These are phyloP conservation scores for Eutolmus rufibarbis DNA, from an alignment of 2,888 invertebrate genomes.

Conservation along the genomic window DNA sequence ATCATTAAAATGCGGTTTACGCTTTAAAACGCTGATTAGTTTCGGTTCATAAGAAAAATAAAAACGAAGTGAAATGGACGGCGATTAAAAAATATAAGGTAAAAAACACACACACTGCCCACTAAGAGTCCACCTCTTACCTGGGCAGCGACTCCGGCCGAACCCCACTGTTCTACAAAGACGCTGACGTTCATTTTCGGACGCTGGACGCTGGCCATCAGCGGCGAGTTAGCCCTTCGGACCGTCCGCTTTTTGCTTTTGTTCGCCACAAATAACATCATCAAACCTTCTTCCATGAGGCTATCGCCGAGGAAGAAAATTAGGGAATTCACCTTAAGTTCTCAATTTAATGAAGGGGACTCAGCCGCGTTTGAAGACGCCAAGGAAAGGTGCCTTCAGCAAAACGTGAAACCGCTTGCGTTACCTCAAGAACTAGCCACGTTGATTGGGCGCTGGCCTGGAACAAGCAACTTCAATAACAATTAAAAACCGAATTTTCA, in stretches of 20 bases:
- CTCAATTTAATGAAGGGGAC: conserved; percentile 1
- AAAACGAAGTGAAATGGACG: conserved; percentile 15
- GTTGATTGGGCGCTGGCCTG: background rate
- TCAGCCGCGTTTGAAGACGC: background rate
- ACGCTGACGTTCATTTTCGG: background rate
- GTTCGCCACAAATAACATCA: conserved; percentile 35
- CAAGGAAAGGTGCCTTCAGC: background rate
- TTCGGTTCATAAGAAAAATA: conserved; percentile 45
- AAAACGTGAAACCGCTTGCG: background rate
- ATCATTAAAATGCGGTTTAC: conserved; percentile 50
- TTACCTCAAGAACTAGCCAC: background rate
- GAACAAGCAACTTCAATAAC: background rate
- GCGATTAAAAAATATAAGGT: conserved; percentile 25
- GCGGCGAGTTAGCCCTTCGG: background rate
- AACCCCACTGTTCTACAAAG: background rate
- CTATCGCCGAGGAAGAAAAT: background rate
- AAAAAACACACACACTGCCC: conserved; percentile 3
- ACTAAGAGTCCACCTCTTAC: conserved; percentile 21
- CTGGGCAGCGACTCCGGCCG: background rate
- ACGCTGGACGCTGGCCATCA: conserved; percentile 1
- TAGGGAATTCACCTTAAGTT: conserved; percentile 5
- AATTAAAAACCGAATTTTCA: background rate
- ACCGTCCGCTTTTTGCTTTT: background rate
- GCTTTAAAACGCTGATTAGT: conserved; percentile 50
- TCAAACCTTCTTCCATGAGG: background rate